phyloP scores from a whole-genome alignment of 1,140 invertebrate species.

The Lordiphosa clarofinis region DNA sequence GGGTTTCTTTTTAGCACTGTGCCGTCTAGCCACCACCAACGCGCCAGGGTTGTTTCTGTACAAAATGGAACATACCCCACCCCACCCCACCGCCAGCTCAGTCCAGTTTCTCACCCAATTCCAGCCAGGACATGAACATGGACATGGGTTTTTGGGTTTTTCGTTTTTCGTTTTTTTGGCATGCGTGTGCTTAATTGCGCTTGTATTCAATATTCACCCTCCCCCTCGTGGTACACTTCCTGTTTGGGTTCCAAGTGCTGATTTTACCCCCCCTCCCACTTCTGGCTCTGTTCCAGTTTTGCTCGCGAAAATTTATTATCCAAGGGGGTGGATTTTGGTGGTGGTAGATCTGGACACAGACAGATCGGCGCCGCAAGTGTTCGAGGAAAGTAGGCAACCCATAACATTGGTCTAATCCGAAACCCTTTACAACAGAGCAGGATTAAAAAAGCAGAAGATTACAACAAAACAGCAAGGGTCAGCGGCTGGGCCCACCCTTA shows the following conservation, averaged over 20 bases:
- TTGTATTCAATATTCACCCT: slow-evolving; percentile 48
- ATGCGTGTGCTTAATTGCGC: slow-evolving; percentile 71
- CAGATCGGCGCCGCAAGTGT: slow-evolving; percentile 19
- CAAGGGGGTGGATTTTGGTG: background rate
- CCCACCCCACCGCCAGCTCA: slow-evolving; percentile 11
- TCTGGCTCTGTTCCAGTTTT: slow-evolving; percentile 62
- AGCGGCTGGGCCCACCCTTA: slow-evolving; percentile 20
- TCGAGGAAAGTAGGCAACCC: slow-evolving; percentile 30
- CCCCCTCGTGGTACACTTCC: slow-evolving; percentile 40
- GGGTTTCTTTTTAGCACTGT: slow-evolving; percentile 51
- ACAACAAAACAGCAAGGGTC: slow-evolving; percentile 23
- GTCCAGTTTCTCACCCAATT: slow-evolving; percentile 17
- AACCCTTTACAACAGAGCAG: slow-evolving; percentile 54
- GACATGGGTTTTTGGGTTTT: slow-evolving; percentile 11
- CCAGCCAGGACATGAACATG: slow-evolving; percentile 17
- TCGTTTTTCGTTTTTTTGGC: slow-evolving; percentile 32
- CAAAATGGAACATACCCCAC: slow-evolving; percentile 29
- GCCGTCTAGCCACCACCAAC: slow-evolving; percentile 52
- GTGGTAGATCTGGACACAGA: background rate
- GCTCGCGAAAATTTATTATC: slow-evolving; percentile 5
- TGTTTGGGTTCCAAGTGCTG: slow-evolving; percentile 62
- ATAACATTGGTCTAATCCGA: slow-evolving; percentile 16
- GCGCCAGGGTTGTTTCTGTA: slow-evolving; percentile 51
- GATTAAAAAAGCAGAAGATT: slow-evolving; percentile 65
- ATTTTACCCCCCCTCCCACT: slow-evolving; percentile 38